phyloP scores from a whole-genome alignment of 2,113 vertebrate species.

The Phalacrocorax pelagicus region DNA sequence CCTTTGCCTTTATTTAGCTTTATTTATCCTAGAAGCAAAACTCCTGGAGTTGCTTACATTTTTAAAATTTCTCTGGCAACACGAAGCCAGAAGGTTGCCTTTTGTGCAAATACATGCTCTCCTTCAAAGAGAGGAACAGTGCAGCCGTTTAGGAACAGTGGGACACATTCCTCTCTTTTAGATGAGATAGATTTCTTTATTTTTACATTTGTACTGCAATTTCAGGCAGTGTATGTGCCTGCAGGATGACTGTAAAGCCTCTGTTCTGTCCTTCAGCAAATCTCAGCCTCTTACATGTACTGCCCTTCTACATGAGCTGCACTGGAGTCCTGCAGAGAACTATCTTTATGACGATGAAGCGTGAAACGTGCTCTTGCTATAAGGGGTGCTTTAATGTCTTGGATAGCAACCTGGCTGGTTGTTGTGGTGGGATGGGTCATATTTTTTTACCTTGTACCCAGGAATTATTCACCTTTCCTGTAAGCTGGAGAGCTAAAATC shows the following conservation, averaged over 20 bases:
- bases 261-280: background rate
- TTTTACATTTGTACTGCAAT: background rate
- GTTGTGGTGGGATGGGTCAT: background rate
- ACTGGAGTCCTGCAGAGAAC: background rate
- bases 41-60: constrained; percentile 23
- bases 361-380: background rate
- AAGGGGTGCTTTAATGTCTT: background rate
- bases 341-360: background rate
- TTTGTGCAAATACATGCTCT: background rate
- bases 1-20: constrained; percentile 16
- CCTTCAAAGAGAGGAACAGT: background rate
- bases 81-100: background rate
- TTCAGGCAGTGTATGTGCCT: background rate
- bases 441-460: background rate
- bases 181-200: background rate
- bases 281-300: background rate
- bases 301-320: background rate
- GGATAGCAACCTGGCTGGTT: background rate
- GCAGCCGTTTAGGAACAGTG: background rate
- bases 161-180: background rate
- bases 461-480: background rate
- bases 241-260: background rate
- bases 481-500: background rate
- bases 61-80: background rate
- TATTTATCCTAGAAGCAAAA: background rate